Conservation (phyloP, 2,797 vertebrate species). For the Sciurus vulgaris region DNA sequence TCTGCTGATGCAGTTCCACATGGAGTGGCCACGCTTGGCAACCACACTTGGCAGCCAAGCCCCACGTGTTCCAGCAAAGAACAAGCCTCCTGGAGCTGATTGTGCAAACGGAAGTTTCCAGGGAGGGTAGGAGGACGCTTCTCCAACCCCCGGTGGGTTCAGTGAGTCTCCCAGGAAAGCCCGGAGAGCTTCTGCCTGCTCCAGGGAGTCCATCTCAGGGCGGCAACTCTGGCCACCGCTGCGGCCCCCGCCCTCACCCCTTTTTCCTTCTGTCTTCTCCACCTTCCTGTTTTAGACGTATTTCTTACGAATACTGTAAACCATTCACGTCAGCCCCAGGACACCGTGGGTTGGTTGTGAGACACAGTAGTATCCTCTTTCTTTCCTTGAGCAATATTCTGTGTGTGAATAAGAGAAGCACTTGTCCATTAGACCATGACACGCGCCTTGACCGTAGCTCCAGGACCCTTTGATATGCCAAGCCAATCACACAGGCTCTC, state of each 20-base stretch:
- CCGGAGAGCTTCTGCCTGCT: constrained; percentile 92
- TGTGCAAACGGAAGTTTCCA: no score
- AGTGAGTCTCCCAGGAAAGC: constrained; percentile 98
- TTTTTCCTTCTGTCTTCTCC: background rate
- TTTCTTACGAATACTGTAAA: background rate
- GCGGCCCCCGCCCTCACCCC: no score
- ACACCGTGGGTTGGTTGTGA: background rate
- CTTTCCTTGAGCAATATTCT: background rate
- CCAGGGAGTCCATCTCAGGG: no score
- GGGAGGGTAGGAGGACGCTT: constrained; percentile 88
- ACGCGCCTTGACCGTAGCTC: background rate
- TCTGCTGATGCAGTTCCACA: no score
- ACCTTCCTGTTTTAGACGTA: background rate
- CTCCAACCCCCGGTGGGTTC: constrained; percentile 99
- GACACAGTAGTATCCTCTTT: no score
- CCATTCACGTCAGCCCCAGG: background rate
- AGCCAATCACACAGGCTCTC: background rate
- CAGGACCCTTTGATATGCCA: background rate
- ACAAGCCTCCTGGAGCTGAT: no score
- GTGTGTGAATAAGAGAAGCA: background rate
- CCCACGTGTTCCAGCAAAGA: no score
- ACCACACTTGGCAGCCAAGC: no score
- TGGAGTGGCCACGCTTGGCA: no score
- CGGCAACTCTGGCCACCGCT: no score
- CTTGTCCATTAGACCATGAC: background rate